A percentile compares a stretch with the other conserved stretches of the same genome.
These are phyloP conservation scores for Neoascia interrupta DNA, from an alignment of 2,888 invertebrate species.

Conservation along the genomic window DNA sequence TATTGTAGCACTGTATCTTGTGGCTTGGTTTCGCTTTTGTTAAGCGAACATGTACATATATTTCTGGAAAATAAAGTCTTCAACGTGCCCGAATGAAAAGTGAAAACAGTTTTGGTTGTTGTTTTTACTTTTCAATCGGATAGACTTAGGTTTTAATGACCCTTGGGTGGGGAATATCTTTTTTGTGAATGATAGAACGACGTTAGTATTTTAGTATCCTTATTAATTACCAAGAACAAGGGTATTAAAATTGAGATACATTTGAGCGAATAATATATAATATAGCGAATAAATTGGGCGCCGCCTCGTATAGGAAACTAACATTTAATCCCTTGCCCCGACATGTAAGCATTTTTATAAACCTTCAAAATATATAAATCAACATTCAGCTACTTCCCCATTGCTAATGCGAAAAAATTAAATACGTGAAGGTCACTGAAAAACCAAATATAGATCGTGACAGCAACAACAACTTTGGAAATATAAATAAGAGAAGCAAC, in stretches of 20 bases:
- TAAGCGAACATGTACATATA: too few relatives aligned
- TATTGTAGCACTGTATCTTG: too few relatives aligned
- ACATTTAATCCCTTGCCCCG: too few relatives aligned
- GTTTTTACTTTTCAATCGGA: background rate
- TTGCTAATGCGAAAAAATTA: constrained; percentile 13
- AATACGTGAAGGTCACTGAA: constrained; percentile 41
- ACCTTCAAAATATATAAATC: constrained; percentile 27
- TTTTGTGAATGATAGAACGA: too few relatives aligned
- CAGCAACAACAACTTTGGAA: constrained; percentile 10
- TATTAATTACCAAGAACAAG: background rate
- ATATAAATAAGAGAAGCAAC: background rate
- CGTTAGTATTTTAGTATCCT: background rate
- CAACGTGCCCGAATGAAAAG: constrained; percentile 38
- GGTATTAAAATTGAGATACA: background rate
- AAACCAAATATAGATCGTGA: constrained; percentile 49
- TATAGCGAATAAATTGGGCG: too few relatives aligned
- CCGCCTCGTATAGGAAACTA: too few relatives aligned
- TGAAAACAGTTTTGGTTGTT: constrained; percentile 49
- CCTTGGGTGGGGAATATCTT: too few relatives aligned
- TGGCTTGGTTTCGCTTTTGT: constrained; percentile 16
- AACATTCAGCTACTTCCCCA: constrained; percentile 10
- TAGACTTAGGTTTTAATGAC: background rate
- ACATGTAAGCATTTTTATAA: constrained; percentile 1
- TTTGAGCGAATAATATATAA: background rate
- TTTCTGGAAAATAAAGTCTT: constrained; percentile 25